A percentile compares a stretch with the other conserved stretches of the same genome.
Conservation (phyloP, 2,888 invertebrate genomes). For the Lacanobia wlatinum region DNA sequence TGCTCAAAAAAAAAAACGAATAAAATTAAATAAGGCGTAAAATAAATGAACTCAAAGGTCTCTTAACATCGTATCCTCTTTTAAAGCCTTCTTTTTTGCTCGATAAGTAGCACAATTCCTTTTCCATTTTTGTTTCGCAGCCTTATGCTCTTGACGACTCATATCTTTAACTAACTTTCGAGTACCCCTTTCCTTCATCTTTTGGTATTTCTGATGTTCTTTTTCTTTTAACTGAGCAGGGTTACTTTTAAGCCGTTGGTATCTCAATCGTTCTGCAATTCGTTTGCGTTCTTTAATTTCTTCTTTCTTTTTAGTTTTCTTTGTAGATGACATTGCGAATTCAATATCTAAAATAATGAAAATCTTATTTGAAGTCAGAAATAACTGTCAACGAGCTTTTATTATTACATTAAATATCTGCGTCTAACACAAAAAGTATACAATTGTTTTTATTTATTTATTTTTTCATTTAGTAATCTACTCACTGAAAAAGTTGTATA, state of each 20-base stretch:
- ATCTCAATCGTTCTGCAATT: constrained; percentile 10
- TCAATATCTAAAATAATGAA: neutral
- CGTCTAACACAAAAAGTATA: no score
- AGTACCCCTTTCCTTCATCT: constrained; percentile 8
- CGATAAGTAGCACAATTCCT: neutral
- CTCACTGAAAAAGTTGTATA: no score
- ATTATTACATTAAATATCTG: no score
- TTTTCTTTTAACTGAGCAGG: constrained; percentile 15
- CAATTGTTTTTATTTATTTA: no score
- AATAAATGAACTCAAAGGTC: neutral
- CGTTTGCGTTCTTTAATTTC: constrained; percentile 5
- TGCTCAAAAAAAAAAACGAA: neutral
- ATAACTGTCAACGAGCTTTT: no score
- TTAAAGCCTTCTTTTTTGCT: neutral
- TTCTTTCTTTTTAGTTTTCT: constrained; percentile 3
- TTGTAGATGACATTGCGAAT: neutral
- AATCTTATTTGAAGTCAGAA: neutral
- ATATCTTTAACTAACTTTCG: constrained; percentile 5
- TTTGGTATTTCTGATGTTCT: constrained; percentile 3
- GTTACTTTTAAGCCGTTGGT: constrained; percentile 7
- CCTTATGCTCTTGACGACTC: constrained; percentile 1
- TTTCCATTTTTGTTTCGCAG: constrained; percentile 3
- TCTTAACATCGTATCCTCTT: neutral
- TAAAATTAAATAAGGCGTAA: neutral
- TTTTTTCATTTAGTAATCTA: no score